Base-by-base conservation (phyloP, 2,888 invertebrate species). In the Coenonympha glycerion region DNA sequence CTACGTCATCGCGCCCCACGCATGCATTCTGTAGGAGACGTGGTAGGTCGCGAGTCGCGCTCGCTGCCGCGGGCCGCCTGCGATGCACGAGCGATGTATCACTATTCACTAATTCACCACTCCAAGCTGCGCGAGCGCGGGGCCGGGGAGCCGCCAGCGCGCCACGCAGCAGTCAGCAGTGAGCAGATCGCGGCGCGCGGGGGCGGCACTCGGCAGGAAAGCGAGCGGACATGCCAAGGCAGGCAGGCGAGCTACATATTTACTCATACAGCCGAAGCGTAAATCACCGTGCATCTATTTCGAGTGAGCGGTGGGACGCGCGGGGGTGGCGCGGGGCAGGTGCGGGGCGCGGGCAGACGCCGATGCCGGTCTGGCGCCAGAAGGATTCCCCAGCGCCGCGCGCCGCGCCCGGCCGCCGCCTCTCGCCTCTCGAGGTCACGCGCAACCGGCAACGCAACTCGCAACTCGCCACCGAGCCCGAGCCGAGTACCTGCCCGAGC, bases 281-380 rank as follows among this genome's bases (percentile, higher is more conserved):
- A 86, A 86, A 85, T 86, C 86, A 84, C 83, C 79, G 84, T 81
- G 81, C 81, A 77, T 85, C 85, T 86, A 84, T 86, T 83, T 86
- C 72, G 81, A 84, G 84, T 77, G 78, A 55, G 57, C 47, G 51
- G 56, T 49, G 48, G 39, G 82, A 22, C 73, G 71, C 62, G 60
- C n/a, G n/a, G n/a, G n/a, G n/a, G n/a, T n/a, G 52, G 73, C 70
- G 63, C 63, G 73, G 56, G 75, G 78, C 68, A 60, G 71, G 63
- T 63, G 73, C 57, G 76, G 79, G 76, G 78, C 68, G 78, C 76
- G 76, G 78, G 78, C 74, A 82, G 85, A 84, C 84, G 72, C 74
- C 76, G 78, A 69, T 83, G 86, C 74, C 87, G 82, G 86, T 86
- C 88, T 87, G 87, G 88, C 88, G 88, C 87, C 88, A 87, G 81